Percentiles rank a stretch among this genome's conserved stretches.
Conservation (phyloP, 2,888 invertebrate species). For the Monopis laevigella region DNA sequence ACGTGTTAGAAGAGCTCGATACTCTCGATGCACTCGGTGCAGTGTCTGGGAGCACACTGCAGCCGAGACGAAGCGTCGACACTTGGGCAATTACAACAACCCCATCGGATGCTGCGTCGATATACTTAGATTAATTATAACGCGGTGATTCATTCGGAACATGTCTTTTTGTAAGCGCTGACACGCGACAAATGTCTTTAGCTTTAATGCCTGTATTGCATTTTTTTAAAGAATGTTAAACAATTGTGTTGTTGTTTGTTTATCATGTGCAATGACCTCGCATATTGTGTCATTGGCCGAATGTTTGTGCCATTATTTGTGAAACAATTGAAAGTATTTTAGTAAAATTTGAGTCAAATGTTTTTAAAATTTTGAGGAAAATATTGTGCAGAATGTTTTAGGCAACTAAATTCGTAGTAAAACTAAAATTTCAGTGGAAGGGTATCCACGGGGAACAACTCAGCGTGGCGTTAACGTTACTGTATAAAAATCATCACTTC, state of each 20-base stretch:
- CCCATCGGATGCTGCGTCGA: conserved; percentile 52
- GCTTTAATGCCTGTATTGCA: conserved; percentile 28
- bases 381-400: too few relatives aligned
- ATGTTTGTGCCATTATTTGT: too few relatives aligned
- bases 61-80: conserved; percentile 60
- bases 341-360: too few relatives aligned
- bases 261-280: conserved; percentile 10
- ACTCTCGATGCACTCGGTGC: conserved; percentile 11
- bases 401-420: too few relatives aligned
- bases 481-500: conserved; percentile 58
- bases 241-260: not conserved
- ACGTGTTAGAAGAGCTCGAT: too few relatives aligned
- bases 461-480: too few relatives aligned
- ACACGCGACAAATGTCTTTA: conserved; percentile 51
- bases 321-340: too few relatives aligned
- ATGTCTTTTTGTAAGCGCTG: conserved; percentile 32
- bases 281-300: conserved; percentile 7
- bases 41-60: conserved; percentile 30
- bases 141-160: conserved; percentile 49
- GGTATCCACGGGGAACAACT: too few relatives aligned
- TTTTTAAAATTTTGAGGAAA: too few relatives aligned
- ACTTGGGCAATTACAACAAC: conserved; percentile 21
- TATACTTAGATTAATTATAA: conserved; percentile 66
- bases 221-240: not conserved
- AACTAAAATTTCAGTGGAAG: too few relatives aligned